Percentiles rank a stretch among this genome's conserved stretches.
Evolutionary conservation across 2,888 invertebrate species (phyloP).

Genomic region (Drosophila ezoana): DNA sequence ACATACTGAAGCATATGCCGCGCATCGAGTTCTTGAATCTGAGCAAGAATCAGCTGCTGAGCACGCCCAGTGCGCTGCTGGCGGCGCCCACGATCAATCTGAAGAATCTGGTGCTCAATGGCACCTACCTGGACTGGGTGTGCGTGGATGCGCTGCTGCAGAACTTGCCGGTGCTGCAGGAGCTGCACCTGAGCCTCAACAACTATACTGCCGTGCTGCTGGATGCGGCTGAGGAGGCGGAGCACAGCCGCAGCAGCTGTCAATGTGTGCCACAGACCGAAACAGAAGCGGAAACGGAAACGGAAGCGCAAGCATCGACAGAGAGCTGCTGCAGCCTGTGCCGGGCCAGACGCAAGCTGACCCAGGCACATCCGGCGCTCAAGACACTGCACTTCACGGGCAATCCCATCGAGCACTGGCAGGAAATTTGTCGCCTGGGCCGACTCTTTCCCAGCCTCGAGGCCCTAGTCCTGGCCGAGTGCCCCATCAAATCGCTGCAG

Average conservation of each 20-base stretch:
- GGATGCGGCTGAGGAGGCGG: conserved; percentile 82
- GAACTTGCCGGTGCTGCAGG: conserved; percentile 92
- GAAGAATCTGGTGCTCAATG: conserved; percentile 93
- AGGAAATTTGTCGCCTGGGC: conserved; percentile 93
- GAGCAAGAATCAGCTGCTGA: conserved; percentile 93
- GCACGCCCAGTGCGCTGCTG: conserved; percentile 86
- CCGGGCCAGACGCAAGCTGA: conserved; percentile 42
- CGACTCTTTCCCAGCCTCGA: conserved; percentile 94
- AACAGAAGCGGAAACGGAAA: background rate
- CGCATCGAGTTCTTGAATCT: conserved; percentile 95
- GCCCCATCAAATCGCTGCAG: conserved; percentile 88
- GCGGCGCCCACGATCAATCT: conserved; percentile 86
- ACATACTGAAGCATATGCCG: conserved; percentile 94
- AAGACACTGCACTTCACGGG: conserved; percentile 94
- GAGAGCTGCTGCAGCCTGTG: conserved; percentile 37
- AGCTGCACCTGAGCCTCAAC: conserved; percentile 96
- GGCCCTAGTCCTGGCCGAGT: conserved; percentile 93
- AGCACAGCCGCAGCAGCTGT: conserved; percentile 27
- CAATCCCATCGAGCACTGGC: conserved; percentile 94
- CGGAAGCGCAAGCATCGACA: conserved; percentile 5
- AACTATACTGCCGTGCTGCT: conserved; percentile 92
- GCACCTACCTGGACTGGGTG: conserved; percentile 94
- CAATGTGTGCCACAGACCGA: conserved; percentile 45
- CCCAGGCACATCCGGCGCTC: conserved; percentile 88
- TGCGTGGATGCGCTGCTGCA: conserved; percentile 91